Evolutionary conservation across 2,888 invertebrate species (phyloP), one percentile per base, ranked within the genome.

Genomic region (Lordiphosa andalusiaca): DNA sequence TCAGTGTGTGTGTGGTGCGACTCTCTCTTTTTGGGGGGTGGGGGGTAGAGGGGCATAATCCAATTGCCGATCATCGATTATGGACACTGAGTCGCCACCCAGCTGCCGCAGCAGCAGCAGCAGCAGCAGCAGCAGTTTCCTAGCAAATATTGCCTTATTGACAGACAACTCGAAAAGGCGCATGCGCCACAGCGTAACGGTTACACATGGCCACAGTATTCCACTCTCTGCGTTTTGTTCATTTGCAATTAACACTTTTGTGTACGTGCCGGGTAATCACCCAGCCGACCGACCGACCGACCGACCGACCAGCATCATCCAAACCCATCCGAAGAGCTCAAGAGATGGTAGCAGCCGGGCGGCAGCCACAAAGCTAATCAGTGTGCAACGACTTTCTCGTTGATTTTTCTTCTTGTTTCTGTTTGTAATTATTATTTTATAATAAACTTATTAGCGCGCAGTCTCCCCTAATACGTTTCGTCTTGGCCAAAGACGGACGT

Each of bases 201-300:
- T 77, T 75, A 69, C 75, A 69, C 71, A 59, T 71, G 10, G 23
- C 6, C 12, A 10, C 42, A 44, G 62, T 35, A 21, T 41, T 36
- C 39, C 61, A 35, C 39, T 39, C 37, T 23, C 49, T 59, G 54
- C 65, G 54, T 41, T 67, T 56, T 57, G 67, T 73, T 76, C 77
- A 84, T 84, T 81, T 71, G 86, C 86, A 85, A 80, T 85, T 85
- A 83, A 80, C 82, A 83, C 71, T 84, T 84, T 71, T 69, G 82
- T 70, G 86, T 84, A 85, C 86, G 86, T 85, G 81, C 85, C 66
- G 67, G 85, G 67, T 64, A 65, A 65, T 65, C 65, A 66, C 64
- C 57, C 21, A 13, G n/a, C 5, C 23, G 19, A n/a, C n/a, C n/a
- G n/a, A n/a, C n/a, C n/a, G n/a, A n/a, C n/a, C n/a, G n/a, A n/a